These are phyloP conservation scores for Phylloscopus collybita DNA, from an alignment of 2,797 vertebrate genomes.

Conservation along the genomic window DNA sequence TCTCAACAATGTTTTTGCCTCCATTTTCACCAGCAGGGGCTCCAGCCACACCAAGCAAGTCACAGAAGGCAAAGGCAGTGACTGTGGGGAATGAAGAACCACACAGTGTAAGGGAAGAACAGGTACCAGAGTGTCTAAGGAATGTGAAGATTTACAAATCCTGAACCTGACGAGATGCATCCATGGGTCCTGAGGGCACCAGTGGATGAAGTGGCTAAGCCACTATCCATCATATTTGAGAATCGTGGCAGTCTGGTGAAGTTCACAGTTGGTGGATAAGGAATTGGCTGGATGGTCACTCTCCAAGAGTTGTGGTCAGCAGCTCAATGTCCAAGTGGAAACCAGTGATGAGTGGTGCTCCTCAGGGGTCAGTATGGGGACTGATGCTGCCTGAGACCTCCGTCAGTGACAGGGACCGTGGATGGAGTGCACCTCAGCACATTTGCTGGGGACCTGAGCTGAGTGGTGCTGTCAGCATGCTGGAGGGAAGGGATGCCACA, in stretches of 20 bases:
- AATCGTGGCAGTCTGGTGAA: fast-evolving
- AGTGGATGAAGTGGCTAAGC: background rate
- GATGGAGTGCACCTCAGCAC: background rate
- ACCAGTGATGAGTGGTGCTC: background rate
- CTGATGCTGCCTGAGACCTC: background rate
- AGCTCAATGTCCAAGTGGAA: background rate
- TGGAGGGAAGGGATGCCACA: background rate
- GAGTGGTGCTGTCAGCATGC: fast-evolving
- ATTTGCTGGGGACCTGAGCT: fast-evolving
- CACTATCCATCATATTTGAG: background rate
- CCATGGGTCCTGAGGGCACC: background rate
- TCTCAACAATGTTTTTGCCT: background rate
- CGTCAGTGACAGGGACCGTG: fast-evolving
- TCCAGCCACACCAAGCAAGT: background rate
- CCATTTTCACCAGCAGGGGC: background rate
- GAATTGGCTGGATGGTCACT: background rate
- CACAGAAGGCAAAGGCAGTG: background rate
- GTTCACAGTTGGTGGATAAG: fast-evolving
- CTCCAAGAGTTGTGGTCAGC: background rate
- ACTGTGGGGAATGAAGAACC: background rate
- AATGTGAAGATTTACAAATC: background rate
- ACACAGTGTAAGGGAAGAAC: background rate
- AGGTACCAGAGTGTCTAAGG: too few species aligned
- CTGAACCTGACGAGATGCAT: background rate
- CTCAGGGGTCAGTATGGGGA: background rate